phyloP scores from a whole-genome alignment of 2,888 invertebrate genomes.

The Agelastica alni region DNA sequence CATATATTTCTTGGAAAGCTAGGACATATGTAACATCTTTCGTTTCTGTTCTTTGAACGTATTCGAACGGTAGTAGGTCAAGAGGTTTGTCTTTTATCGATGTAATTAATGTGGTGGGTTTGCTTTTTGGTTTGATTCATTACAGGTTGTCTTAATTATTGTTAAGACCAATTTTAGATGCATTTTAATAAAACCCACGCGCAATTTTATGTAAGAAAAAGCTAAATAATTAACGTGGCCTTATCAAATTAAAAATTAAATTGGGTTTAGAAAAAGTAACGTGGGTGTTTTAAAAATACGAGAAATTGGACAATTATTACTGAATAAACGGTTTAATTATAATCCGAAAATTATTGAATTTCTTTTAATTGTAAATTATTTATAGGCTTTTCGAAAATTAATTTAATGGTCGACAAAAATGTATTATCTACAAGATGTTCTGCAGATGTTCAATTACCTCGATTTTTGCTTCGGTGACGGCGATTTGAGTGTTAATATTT shows the following conservation, averaged over 20 bases:
- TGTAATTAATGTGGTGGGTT: constrained; percentile 33
- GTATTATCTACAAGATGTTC: no score
- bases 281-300: constrained; percentile 3
- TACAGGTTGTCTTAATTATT: constrained; percentile 28
- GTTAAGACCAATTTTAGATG: constrained; percentile 28
- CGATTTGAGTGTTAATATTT: no score
- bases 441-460: no score
- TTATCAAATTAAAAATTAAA: no score
- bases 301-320: no score
- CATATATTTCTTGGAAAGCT: constrained; percentile 39
- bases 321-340: no score
- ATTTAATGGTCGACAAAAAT: no score
- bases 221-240: constrained; percentile 8
- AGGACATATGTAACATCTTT: constrained; percentile 36
- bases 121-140: constrained; percentile 30
- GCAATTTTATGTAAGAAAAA: constrained; percentile 14
- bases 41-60: constrained; percentile 29
- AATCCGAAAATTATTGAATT: no score
- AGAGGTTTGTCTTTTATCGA: constrained; percentile 26
- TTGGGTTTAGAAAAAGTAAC: no score
- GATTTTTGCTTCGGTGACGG: no score
- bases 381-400: no score
- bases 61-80: constrained; percentile 28
- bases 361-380: no score
- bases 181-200: constrained; percentile 29